Conservation (phyloP, 2,888 invertebrate genomes). For the Cosmia pyralina region DNA sequence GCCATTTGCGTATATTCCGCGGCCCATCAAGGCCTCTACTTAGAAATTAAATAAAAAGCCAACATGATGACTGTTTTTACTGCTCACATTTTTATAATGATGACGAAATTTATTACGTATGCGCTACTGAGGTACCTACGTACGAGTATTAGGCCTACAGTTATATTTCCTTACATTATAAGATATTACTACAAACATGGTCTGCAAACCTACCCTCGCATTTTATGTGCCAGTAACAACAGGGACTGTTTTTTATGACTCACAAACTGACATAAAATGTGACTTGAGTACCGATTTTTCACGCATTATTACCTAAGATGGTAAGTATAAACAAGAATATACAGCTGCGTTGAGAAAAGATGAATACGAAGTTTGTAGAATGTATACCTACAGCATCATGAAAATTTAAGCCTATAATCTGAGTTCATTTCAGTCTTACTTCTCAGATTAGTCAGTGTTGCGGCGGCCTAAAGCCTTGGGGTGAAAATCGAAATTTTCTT, state of each 20-base stretch:
- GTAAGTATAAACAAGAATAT: conserved; percentile 57
- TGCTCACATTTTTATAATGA: conserved; percentile 47
- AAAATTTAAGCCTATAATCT: background rate
- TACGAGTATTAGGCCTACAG: conserved; percentile 15
- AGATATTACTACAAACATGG: conserved; percentile 56
- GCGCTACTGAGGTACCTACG: conserved; percentile 20
- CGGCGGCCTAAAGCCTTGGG: no score
- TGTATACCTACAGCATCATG: background rate
- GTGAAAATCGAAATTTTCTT: no score
- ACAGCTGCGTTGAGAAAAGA: conserved; percentile 31
- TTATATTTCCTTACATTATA: conserved; percentile 46
- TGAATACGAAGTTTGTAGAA: conserved; percentile 27
- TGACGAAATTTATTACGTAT: conserved; percentile 39
- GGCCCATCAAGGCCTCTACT: conserved; percentile 25
- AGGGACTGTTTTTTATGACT: conserved; percentile 63
- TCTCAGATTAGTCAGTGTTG: no score
- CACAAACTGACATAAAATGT: conserved; percentile 65
- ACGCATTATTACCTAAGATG: conserved; percentile 64
- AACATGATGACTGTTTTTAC: conserved; percentile 46
- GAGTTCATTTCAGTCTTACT: no score
- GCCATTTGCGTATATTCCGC: conserved; percentile 42
- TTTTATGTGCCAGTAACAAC: conserved; percentile 54
- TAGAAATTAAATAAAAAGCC: conserved; percentile 52
- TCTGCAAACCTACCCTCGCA: conserved; percentile 46
- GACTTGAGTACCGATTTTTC: conserved; percentile 66